Evolutionary conservation across 2,113 vertebrate genomes (phyloP), one percentile per base, ranked within the genome.

Genomic region (Ondatra zibethicus): DNA sequence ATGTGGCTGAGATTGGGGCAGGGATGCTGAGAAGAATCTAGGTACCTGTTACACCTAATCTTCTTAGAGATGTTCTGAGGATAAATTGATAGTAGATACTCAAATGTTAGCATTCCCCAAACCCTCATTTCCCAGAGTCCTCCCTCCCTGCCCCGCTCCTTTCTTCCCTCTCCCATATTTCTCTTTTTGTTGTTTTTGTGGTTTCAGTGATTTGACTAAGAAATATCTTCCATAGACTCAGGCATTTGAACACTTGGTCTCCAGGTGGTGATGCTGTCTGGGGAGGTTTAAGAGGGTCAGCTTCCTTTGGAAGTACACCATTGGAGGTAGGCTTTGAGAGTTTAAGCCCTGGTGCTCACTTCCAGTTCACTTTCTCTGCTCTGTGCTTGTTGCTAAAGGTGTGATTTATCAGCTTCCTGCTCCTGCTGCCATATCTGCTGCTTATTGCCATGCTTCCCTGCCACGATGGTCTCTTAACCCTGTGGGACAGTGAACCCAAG

Each of bases 61-160:
- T 92, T 10, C 93, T 76, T 63, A 85, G 39, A 45, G 58, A 65
- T 50, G 19, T 68, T 87, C 42, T 68, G 85, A 87, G 65, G 31
- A 68, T 50, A 50, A 23, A 36, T 66, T 31, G 17, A 45, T 86
- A 80, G 36, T 66, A 66, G 61, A 5, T 45, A 86, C 58, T 78
- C 45, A 93, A 7, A 72, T 88, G 73, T 70, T 92, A 96, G 39
- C 61, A 86, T 91, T 89, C 11, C n/a, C 61, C 23, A 25, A 68
- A 66, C 16, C 5, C 39, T 89, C 9, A 87, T 55, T 42, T n/a
- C 25, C 65, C 47, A 86, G 5, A 68, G 68, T 84, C 23, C 81
- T 45, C 45, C 27, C 85, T 52, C 17, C 11, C 45, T 31, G 27
- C 4, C 39, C 17, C 4, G 8, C 29, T 11, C 9, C 16, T 17